These are phyloP conservation scores for Scrobipalpa atriplicella DNA, from an alignment of 2,888 invertebrate genomes.

Conservation along the genomic window DNA sequence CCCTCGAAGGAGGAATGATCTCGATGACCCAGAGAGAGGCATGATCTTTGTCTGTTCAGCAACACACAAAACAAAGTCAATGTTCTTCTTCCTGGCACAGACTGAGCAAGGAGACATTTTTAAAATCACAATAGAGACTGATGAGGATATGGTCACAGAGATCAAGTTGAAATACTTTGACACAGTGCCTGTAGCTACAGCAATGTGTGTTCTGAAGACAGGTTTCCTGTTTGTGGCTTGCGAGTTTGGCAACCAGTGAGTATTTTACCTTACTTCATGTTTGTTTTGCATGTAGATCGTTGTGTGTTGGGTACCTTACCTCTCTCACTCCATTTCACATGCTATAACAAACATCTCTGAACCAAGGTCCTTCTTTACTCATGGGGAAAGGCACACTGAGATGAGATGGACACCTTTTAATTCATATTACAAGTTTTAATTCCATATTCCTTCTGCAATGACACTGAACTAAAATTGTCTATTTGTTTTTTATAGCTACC, in stretches of 20 bases:
- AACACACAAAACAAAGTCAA: conserved; percentile 99
- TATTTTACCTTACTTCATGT: conserved; percentile 49
- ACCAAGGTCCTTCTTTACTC: conserved; percentile 84
- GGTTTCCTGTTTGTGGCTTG: conserved; percentile 99
- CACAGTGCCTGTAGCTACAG: conserved; percentile 97
- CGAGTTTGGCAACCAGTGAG: conserved; percentile 99
- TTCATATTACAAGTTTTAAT: neutral
- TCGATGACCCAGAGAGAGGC: conserved; percentile 99
- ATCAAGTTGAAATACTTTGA: conserved; percentile 99
- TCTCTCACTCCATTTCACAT: conserved; percentile 59
- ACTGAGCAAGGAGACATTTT: conserved; percentile 96
- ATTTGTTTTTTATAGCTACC: conserved; percentile 85
- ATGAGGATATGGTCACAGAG: conserved; percentile 99
- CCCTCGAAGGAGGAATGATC: conserved; percentile 97
- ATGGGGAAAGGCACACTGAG: conserved; percentile 85
- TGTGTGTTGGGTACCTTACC: conserved; percentile 51
- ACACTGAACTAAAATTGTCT: neutral
- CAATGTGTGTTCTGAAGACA: conserved; percentile 99
- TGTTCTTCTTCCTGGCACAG: conserved; percentile 99
- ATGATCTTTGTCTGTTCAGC: conserved; percentile 99
- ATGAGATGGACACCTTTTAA: conserved; percentile 62
- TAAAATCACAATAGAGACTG: conserved; percentile 98
- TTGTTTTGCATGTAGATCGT: conserved; percentile 47
- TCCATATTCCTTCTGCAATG: neutral
- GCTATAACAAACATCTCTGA: conserved; percentile 79